Evolutionary conservation across 2,797 vertebrate species (phyloP).

Genomic region (Tolypeutes matacus): DNA sequence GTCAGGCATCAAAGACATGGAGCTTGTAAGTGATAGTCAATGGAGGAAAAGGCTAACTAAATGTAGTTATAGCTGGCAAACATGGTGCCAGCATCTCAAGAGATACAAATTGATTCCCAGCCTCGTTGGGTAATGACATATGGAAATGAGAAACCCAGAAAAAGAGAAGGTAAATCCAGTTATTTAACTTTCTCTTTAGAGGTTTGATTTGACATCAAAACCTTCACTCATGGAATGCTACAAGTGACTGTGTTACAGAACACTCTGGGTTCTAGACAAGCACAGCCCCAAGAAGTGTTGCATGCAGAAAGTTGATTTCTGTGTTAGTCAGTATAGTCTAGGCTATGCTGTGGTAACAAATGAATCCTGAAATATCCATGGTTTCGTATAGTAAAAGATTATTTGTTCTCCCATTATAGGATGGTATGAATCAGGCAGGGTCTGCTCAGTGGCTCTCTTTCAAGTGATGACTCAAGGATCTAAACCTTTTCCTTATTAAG

Average conservation of each 20-base stretch:
- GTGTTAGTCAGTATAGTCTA: background rate
- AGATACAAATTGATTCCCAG: background rate
- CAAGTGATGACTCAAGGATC: background rate
- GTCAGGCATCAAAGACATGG: background rate
- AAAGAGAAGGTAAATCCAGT: background rate
- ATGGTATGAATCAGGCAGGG: background rate
- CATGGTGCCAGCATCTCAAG: background rate
- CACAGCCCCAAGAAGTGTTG: background rate
- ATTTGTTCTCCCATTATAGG: background rate
- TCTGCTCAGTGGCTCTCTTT: background rate
- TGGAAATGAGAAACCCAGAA: background rate
- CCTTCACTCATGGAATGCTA: background rate
- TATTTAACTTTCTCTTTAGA: background rate
- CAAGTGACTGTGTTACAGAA: background rate
- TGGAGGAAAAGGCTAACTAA: background rate
- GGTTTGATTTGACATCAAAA: background rate
- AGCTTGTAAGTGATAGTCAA: background rate
- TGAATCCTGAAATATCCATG: background rate
- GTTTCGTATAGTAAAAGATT: background rate
- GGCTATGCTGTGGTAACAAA: background rate
- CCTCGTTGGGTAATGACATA: background rate
- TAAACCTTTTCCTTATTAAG: background rate
- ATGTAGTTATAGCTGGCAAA: background rate
- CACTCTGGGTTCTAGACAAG: background rate
- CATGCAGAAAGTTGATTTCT: background rate